Percentiles rank a stretch among this genome's conserved stretches.
Conservation (phyloP, 2,888 invertebrate genomes). For the Stenolophus ochropezus region DNA sequence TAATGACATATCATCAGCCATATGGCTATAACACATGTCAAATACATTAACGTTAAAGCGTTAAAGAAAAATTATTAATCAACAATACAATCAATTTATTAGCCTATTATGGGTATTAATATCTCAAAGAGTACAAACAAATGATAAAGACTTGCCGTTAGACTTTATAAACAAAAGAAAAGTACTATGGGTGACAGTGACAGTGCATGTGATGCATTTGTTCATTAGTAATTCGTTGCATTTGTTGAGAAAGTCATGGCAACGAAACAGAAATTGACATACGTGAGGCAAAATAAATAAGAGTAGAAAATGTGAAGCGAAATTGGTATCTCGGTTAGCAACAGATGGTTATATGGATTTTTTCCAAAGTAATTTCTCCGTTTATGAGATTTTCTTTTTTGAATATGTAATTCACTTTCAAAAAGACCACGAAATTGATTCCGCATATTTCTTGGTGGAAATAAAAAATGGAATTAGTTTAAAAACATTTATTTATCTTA, state of each 20-base stretch:
- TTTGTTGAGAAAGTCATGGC: not conserved
- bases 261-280: not conserved
- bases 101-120: too few relatives aligned
- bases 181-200: too few relatives aligned
- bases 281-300: not conserved
- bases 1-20: not conserved
- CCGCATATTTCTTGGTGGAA: not conserved
- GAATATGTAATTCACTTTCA: not conserved
- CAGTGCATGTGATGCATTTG: not conserved
- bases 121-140: too few relatives aligned
- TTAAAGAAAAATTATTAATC: too few relatives aligned
- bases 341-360: not conserved
- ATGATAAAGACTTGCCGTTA: too few relatives aligned
- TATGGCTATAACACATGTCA: too few relatives aligned
- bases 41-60: too few relatives aligned
- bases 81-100: too few relatives aligned
- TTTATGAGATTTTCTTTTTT: not conserved
- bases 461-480: not conserved
- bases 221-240: not conserved
- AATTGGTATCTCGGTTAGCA: not conserved
- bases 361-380: not conserved
- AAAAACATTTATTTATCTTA: conserved; percentile 33
- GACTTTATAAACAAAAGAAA: too few relatives aligned
- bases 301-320: not conserved
- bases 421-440: too few relatives aligned